Conservation (phyloP, 2,113 vertebrate species). For the Amphilophus citrinellus region DNA sequence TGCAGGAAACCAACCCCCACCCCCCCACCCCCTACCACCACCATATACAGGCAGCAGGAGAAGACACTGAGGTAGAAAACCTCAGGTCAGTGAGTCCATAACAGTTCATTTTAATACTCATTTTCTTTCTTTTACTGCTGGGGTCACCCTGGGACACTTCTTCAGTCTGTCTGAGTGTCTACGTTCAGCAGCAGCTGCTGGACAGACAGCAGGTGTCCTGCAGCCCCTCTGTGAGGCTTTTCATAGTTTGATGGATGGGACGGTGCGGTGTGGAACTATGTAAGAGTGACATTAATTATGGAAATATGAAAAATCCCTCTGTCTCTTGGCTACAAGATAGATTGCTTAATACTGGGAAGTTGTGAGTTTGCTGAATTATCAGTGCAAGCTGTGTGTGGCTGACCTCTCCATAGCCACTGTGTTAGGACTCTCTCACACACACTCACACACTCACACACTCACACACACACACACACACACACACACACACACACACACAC, state of each 20-base stretch:
- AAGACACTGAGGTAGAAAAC: not conserved
- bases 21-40: no score
- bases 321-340: not conserved
- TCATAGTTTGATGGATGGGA: conserved; percentile 37
- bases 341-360: not conserved
- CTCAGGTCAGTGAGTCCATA: not conserved
- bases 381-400: conserved; percentile 23
- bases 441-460: not conserved
- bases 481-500: not conserved
- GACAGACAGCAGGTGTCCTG: not conserved
- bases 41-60: no score
- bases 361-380: not conserved
- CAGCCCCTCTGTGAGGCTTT: not conserved
- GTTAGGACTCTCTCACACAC: not conserved
- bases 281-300: conserved; percentile 14
- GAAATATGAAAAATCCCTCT: conserved; percentile 33
- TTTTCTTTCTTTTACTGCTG: not conserved
- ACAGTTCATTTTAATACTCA: conserved; percentile 1
- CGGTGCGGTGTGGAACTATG: not conserved
- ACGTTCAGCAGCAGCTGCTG: not conserved
- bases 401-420: not conserved
- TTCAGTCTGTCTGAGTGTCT: not conserved
- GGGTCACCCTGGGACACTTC: conserved; percentile 5
- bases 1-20: no score
- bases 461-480: not conserved